phyloP scores from a whole-genome alignment of 2,888 invertebrate species.

The Magallana nippona region DNA sequence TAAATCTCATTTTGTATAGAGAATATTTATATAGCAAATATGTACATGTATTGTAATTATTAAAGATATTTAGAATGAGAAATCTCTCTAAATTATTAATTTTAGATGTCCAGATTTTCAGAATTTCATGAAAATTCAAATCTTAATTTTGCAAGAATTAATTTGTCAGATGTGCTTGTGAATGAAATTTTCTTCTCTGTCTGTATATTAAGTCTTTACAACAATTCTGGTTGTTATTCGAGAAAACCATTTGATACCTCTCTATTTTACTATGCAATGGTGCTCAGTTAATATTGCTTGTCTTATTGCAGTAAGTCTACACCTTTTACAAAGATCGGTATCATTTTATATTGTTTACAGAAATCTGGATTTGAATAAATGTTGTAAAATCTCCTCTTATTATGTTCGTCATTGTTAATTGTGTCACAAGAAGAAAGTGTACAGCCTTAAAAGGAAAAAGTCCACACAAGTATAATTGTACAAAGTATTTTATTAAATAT shows the following conservation, averaged over 20 bases:
- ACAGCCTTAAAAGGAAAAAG: too few relatives aligned
- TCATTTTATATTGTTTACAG: slow-evolving; percentile 30
- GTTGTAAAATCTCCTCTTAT: slow-evolving; percentile 14
- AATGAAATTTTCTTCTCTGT: background rate
- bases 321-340: background rate
- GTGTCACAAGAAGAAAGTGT: too few relatives aligned
- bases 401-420: background rate
- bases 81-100: background rate
- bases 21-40: slow-evolving; percentile 14
- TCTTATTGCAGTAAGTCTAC: slow-evolving; percentile 12
- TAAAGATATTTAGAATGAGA: background rate
- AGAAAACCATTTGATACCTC: slow-evolving; percentile 27
- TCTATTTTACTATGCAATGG: slow-evolving; percentile 30
- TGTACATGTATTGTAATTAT: background rate
- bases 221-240: background rate
- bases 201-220: background rate
- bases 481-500: too few relatives aligned
- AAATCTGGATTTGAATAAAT: slow-evolving; percentile 33
- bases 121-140: background rate
- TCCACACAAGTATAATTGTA: too few relatives aligned
- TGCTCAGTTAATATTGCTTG: slow-evolving; percentile 24
- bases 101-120: background rate
- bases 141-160: background rate
- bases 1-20: slow-evolving; percentile 6
- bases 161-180: background rate